Conservation (phyloP, 1,140 invertebrate species). For the Vollenhovia emeryi region DNA sequence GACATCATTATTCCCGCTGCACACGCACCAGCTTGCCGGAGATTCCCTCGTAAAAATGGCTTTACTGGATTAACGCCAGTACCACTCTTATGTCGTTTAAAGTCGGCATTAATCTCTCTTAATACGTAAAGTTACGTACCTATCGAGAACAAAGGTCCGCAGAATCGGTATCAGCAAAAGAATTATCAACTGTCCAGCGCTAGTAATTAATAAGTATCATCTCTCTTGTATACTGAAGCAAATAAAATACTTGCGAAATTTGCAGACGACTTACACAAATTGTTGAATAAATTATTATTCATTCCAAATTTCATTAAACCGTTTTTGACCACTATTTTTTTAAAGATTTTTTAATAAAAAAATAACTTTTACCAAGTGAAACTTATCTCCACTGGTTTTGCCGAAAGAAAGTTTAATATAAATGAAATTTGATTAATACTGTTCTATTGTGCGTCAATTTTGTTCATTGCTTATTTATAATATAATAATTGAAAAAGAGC, state of each 20-base stretch:
- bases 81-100: slow-evolving; percentile 39
- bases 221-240: too few species aligned
- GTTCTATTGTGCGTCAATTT: too few species aligned
- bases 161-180: background rate
- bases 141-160: background rate
- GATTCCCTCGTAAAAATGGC: slow-evolving; percentile 74
- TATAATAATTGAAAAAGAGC: background rate
- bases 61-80: slow-evolving; percentile 55
- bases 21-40: slow-evolving; percentile 60
- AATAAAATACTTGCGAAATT: background rate
- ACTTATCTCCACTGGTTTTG: too few species aligned
- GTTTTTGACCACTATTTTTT: too few species aligned
- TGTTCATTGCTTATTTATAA: background rate
- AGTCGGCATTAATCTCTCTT: slow-evolving; percentile 28
- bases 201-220: background rate
- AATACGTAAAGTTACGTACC: background rate
- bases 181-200: background rate
- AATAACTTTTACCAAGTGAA: too few species aligned
- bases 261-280: background rate
- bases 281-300: background rate
- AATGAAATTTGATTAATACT: background rate
- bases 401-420: too few species aligned
- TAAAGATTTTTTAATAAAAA: too few species aligned
- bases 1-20: slow-evolving; percentile 80
- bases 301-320: too few species aligned